Conservation (phyloP, 2,888 invertebrate species). For the Stenolophus ochropezus region DNA sequence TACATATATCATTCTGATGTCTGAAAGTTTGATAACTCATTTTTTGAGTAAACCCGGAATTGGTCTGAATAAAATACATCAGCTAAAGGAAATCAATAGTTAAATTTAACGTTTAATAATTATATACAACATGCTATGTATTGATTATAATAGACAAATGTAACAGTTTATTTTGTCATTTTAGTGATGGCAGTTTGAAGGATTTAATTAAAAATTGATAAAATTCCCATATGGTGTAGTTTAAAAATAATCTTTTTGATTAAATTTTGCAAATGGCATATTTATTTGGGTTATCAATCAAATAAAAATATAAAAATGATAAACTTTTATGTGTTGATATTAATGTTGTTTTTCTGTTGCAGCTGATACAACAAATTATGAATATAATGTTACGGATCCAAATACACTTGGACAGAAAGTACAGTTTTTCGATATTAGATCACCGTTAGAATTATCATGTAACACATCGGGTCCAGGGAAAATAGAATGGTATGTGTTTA, state of each 20-base stretch:
- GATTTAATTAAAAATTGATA: background rate
- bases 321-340: background rate
- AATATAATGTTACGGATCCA: slow-evolving; percentile 30
- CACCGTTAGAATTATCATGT: slow-evolving; percentile 39
- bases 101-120: slow-evolving; percentile 35
- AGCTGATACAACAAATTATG: slow-evolving; percentile 52
- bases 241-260: background rate
- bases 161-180: background rate
- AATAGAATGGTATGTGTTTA: slow-evolving; percentile 50
- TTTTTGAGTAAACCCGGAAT: background rate
- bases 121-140: background rate
- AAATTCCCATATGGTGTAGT: background rate
- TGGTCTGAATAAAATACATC: slow-evolving; percentile 15
- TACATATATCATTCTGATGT: background rate
- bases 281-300: background rate
- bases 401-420: slow-evolving; percentile 28
- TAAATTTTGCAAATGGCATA: background rate
- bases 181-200: background rate
- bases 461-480: slow-evolving; percentile 20
- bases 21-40: background rate
- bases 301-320: background rate
- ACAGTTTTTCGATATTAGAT: slow-evolving; percentile 44
- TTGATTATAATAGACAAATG: slow-evolving; percentile 3
- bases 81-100: slow-evolving; percentile 23
- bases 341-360: slow-evolving; percentile 22